Base-by-base conservation (phyloP, 2,113 vertebrate species). In the Probosciger aterrimus region DNA sequence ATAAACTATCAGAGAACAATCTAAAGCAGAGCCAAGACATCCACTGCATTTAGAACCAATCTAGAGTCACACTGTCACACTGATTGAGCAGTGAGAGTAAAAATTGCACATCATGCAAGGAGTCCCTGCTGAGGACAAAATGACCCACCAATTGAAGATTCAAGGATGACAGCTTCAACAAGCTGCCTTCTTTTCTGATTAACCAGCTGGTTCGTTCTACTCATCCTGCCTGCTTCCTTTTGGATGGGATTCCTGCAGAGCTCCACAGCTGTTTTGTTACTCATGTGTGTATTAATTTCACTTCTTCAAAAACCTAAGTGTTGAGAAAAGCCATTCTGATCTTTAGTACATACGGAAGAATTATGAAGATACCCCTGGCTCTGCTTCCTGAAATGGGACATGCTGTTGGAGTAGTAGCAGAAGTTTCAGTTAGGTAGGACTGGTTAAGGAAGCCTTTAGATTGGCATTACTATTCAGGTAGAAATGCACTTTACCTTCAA, bases 111-210 rank as follows among this genome's bases (percentile, higher is more conserved):
- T 89, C 68, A 50, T 65, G 95, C 75, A 92, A 96, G 75, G 96
- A 95, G 89, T 64, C 89, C 97, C 97, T 93, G 96, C 95, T 17
- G 90, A 93, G 88, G 93, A 95, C 84, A 97, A 98, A 98, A 97
- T 96, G 97, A 96, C 96, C 95, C 85, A 81, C 78, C 93, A 91
- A 47, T 5, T 89, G 96, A 95, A 96, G 96, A 96, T 88, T 96
- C 52, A 78, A 70, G 47, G 82, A 95, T 96, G 97, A 94, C 92
- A 96, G 94, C 80, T 93, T 92, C 83, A 82, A 53, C 88, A 78
- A 94, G 95, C 90, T 93, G 93, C 82, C 93, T 95, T 95, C 95
- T 95, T 91, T 84, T 76, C 93, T 92, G 90, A 96, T 97, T 94
- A 97, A 64, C 94, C 92, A 74, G 88, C 92, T 89, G 91, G 81